Conservation (phyloP, 2,113 vertebrate species). For the Sinocyclocheilus anshuiensis region DNA sequence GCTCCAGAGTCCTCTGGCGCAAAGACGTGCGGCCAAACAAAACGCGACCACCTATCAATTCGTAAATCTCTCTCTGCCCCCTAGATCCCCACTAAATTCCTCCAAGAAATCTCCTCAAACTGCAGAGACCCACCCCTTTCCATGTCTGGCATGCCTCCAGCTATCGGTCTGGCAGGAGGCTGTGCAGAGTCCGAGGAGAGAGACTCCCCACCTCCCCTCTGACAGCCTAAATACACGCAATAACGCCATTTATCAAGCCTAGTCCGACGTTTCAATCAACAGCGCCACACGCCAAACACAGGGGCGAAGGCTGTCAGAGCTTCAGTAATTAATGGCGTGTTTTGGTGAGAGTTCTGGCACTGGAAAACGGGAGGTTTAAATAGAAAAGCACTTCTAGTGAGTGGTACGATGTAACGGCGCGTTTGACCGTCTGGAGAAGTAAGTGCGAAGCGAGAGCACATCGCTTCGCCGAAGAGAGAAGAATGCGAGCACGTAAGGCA, state of each 20-base stretch:
- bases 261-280: slow-evolving; percentile 73
- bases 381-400: slow-evolving; percentile 8
- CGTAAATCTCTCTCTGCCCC: slow-evolving; percentile 69
- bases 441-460: background rate
- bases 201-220: slow-evolving; percentile 65
- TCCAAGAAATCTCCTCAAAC: slow-evolving; percentile 69
- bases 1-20: slow-evolving; percentile 63
- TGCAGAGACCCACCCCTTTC: slow-evolving; percentile 68
- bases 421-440: background rate
- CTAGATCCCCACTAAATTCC: slow-evolving; percentile 65
- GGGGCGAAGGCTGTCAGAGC: slow-evolving; percentile 65
- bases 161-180: slow-evolving; percentile 69
- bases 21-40: slow-evolving; percentile 70
- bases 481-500: background rate
- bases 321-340: slow-evolving; percentile 43
- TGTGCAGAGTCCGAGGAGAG: slow-evolving; percentile 64
- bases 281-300: slow-evolving; percentile 73
- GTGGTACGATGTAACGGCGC: background rate
- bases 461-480: background rate
- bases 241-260: slow-evolving; percentile 79
- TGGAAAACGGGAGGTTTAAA: slow-evolving; percentile 1
- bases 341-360: slow-evolving; percentile 40
- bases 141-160: slow-evolving; percentile 77
- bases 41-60: slow-evolving; percentile 75
- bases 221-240: slow-evolving; percentile 72